phyloP scores from a whole-genome alignment of 2,797 vertebrate species.

The Spheniscus humboldti region DNA sequence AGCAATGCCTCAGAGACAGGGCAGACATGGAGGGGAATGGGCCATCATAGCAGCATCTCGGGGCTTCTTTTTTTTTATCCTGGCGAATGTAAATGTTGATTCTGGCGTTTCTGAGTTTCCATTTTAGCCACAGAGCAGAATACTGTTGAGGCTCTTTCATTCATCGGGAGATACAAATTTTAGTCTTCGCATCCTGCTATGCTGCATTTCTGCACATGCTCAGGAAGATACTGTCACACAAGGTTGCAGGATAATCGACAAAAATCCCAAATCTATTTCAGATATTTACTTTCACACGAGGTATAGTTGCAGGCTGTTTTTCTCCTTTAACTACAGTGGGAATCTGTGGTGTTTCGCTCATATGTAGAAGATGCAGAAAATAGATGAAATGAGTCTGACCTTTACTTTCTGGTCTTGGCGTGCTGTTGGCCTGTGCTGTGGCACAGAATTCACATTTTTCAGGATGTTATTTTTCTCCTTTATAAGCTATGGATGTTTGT shows the following conservation, averaged over 20 bases:
- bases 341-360: background rate
- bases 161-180: background rate
- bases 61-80: background rate
- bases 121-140: background rate
- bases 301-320: background rate
- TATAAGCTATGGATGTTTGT: background rate
- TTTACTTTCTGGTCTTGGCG: background rate
- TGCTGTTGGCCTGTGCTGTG: background rate
- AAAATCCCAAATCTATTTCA: background rate
- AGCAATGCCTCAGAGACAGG: background rate
- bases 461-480: background rate
- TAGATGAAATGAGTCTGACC: background rate
- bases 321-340: background rate
- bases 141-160: background rate
- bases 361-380: background rate
- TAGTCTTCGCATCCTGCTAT: background rate
- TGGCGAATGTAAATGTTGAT: background rate
- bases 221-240: background rate
- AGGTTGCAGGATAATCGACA: background rate
- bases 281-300: background rate
- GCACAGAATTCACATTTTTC: background rate
- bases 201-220: background rate
- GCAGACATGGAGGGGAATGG: background rate
- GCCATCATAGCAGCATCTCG: fast-evolving
- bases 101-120: background rate